phyloP scores from a whole-genome alignment of 2,888 invertebrate genomes.

The Sialis fuliginosa region DNA sequence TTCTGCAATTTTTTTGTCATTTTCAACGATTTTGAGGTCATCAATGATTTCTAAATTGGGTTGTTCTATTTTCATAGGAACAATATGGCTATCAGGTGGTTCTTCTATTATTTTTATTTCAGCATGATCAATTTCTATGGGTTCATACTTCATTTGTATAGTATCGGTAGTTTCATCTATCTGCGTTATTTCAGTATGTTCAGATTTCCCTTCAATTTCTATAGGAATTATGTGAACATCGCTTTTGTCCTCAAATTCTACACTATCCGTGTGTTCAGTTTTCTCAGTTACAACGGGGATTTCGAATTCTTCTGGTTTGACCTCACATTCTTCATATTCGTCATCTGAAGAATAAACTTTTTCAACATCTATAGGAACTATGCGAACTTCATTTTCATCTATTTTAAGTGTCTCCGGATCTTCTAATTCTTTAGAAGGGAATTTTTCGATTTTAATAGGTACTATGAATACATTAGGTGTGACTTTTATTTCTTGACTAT shows the following conservation, averaged over 20 bases:
- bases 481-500: background rate
- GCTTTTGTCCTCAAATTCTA: background rate
- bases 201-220: slow-evolving; percentile 11
- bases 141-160: slow-evolving; percentile 7
- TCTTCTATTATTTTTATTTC: slow-evolving; percentile 13
- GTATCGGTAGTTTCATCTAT: slow-evolving; percentile 7
- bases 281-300: background rate
- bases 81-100: slow-evolving; percentile 14
- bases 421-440: background rate
- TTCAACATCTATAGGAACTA: too few species aligned
- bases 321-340: too few species aligned
- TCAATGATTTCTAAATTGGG: background rate
- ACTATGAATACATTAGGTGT: background rate
- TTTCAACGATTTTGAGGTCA: background rate
- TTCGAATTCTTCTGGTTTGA: too few species aligned
- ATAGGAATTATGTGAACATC: slow-evolving; percentile 9
- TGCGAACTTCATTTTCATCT: too few species aligned
- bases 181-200: slow-evolving; percentile 13
- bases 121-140: slow-evolving; percentile 14
- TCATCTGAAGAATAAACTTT: too few species aligned
- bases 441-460: background rate
- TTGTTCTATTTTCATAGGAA: slow-evolving; percentile 1
- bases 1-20: background rate
- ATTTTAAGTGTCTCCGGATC: background rate
- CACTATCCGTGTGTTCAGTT: background rate